These are phyloP conservation scores for Myotis vivesi DNA, from an alignment of 2,797 vertebrate genomes.

Conservation along the genomic window DNA sequence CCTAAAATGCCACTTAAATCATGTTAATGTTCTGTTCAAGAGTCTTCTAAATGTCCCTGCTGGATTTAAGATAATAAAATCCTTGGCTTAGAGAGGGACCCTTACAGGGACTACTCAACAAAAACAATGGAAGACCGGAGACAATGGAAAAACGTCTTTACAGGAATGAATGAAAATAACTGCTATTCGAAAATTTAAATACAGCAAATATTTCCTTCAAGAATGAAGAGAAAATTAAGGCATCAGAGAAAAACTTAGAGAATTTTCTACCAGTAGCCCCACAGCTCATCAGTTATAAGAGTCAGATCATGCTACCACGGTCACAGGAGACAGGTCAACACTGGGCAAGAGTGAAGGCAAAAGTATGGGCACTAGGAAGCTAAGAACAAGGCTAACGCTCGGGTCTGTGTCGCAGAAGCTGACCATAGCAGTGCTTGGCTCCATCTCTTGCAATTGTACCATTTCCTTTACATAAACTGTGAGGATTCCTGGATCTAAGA, in stretches of 20 bases:
- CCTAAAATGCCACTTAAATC: not conserved
- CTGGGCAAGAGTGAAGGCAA: not conserved
- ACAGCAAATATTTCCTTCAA: not conserved
- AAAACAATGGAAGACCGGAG: not conserved
- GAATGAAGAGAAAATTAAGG: not conserved
- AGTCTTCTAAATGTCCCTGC: not conserved
- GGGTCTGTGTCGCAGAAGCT: not conserved
- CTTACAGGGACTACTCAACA: not conserved
- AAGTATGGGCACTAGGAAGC: accelerated
- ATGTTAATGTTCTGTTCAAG: not conserved
- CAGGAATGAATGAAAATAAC: not conserved
- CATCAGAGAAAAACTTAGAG: not conserved
- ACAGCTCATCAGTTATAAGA: not conserved
- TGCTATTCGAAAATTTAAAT: not conserved
- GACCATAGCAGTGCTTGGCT: not conserved
- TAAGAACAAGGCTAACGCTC: not conserved
- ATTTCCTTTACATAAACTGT: not conserved
- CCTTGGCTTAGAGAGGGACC: not conserved
- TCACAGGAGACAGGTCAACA: not conserved
- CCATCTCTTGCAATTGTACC: not conserved
- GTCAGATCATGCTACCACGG: not conserved
- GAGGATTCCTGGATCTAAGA: not conserved
- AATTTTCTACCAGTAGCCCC: not conserved
- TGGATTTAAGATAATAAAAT: not conserved
- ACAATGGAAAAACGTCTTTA: not conserved